Conservation (phyloP, 2,113 vertebrate species). For the Geococcyx californianus region DNA sequence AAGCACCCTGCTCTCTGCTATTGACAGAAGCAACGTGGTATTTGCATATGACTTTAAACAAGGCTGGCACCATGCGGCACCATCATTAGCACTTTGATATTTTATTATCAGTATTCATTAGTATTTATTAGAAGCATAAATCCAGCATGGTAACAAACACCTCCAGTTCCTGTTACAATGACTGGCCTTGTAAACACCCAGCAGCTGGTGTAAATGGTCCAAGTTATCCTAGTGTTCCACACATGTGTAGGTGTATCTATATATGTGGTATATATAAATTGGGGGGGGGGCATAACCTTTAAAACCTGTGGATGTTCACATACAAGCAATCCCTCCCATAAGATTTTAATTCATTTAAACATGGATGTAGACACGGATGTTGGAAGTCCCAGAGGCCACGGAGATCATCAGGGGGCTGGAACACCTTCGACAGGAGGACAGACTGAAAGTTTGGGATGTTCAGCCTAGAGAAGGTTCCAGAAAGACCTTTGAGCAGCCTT, state of each 20-base stretch:
- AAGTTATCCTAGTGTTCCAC: background rate
- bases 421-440: no score
- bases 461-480: no score
- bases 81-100: background rate
- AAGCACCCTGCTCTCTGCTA: background rate
- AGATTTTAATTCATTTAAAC: background rate
- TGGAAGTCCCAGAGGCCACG: no score
- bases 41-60: background rate
- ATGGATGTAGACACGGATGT: no score
- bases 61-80: background rate
- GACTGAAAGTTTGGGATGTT: no score
- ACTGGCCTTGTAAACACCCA: background rate
- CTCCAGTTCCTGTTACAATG: background rate
- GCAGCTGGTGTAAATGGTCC: background rate
- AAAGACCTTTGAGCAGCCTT: no score
- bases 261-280: no score
- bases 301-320: background rate
- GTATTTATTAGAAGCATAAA: background rate
- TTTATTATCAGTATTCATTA: background rate
- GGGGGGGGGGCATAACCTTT: background rate
- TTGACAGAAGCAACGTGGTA: background rate
- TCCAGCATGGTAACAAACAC: background rate
- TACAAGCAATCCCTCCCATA: accelerated
- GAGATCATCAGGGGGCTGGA: no score
- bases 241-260: accelerated